These are phyloP conservation scores for Pseudomyrmex dendroicus DNA, from an alignment of 1,140 invertebrate genomes.

Conservation along the genomic window DNA sequence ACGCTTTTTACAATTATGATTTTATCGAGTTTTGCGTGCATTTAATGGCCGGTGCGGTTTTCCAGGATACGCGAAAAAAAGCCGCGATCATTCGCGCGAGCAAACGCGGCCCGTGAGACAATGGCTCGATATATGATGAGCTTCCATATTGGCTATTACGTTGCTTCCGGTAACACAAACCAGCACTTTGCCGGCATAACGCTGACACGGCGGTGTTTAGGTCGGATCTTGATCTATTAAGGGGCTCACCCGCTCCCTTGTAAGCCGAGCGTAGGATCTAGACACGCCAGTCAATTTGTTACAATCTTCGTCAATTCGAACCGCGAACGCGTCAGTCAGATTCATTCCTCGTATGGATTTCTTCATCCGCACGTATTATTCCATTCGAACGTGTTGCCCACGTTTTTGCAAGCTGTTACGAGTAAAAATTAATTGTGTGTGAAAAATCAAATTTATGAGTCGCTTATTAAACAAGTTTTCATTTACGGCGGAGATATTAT, in stretches of 20 bases:
- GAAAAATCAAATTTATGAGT: neutral
- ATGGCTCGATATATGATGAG: constrained; percentile 70
- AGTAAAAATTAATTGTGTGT: constrained; percentile 5
- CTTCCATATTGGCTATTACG: constrained; percentile 76
- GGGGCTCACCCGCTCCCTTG: constrained; percentile 38
- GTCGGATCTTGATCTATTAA: constrained; percentile 64
- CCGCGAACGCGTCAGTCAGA: constrained; percentile 46
- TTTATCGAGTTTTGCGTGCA: neutral
- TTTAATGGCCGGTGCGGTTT: constrained; percentile 19
- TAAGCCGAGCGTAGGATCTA: constrained; percentile 36
- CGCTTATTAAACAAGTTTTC: neutral
- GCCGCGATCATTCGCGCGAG: constrained; percentile 59
- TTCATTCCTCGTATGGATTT: neutral
- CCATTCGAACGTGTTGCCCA: neutral
- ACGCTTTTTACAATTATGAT: neutral
- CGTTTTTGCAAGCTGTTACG: neutral
- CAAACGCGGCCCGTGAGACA: constrained; percentile 62
- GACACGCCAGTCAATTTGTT: constrained; percentile 62
- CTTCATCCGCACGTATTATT: constrained; percentile 35
- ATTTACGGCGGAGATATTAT: neutral
- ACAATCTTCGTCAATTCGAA: constrained; percentile 44
- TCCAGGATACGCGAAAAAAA: constrained; percentile 35
- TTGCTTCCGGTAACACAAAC: constrained; percentile 80
- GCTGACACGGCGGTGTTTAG: constrained; percentile 74
- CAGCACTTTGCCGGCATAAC: constrained; percentile 78